Conservation (phyloP, 2,797 vertebrate species). For the Notolabrus celidotus region DNA sequence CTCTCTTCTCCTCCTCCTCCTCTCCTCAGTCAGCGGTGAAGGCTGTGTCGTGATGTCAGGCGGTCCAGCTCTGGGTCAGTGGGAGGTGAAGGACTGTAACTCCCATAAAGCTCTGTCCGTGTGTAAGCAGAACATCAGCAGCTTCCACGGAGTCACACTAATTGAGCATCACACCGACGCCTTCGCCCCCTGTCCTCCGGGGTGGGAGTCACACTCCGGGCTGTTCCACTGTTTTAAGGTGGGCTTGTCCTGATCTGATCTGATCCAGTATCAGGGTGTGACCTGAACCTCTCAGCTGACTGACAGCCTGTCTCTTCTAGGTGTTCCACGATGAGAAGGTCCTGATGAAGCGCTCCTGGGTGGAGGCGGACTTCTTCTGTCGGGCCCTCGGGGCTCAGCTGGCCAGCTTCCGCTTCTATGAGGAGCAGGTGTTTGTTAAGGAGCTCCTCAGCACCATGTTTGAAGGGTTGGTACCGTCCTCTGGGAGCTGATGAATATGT, state of each 20-base stretch:
- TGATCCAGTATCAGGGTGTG: no score
- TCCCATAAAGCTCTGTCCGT: constrained; percentile 90
- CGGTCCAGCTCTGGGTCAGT: constrained; percentile 85
- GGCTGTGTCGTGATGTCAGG: constrained; percentile 91
- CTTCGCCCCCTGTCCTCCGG: constrained; percentile 86
- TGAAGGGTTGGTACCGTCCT: constrained; percentile 86
- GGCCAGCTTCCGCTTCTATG: constrained; percentile 91
- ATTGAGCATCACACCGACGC: constrained; percentile 79
- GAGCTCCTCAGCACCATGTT: constrained; percentile 90
- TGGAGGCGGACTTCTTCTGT: constrained; percentile 93
- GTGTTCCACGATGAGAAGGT: constrained; percentile 96
- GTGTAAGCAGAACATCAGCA: constrained; percentile 88
- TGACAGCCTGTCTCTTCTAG: constrained; percentile 71
- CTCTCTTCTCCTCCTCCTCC: neutral
- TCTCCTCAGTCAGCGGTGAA: constrained; percentile 82
- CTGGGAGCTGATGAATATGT: constrained; percentile 11
- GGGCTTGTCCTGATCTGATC: constrained; percentile 1
- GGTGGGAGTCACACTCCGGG: constrained; percentile 90
- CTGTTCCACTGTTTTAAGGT: constrained; percentile 94
- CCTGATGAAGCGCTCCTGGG: constrained; percentile 93
- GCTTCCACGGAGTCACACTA: constrained; percentile 70
- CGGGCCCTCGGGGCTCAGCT: constrained; percentile 93
- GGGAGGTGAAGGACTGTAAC: constrained; percentile 94
- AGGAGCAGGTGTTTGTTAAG: constrained; percentile 92
- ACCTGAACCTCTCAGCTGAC: constrained; percentile 19